Evolutionary conservation across 2,888 invertebrate species (phyloP), one percentile per base, ranked within the genome.

Genomic region (Druceiella hillmani): DNA sequence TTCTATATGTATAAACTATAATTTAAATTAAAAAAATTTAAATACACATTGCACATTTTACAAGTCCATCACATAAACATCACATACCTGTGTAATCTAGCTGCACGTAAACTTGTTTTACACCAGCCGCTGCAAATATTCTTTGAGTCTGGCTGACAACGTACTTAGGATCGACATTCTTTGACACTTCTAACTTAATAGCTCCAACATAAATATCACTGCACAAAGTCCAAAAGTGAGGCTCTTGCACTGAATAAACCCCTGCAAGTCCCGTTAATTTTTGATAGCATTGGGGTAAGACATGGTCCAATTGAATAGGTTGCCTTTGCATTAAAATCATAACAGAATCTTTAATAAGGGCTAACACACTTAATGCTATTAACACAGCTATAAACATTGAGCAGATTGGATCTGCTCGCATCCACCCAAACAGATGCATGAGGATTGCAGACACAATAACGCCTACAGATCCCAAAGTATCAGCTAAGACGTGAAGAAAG

Each of bases 191-290:
- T 36, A 98, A 66, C 67, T 97, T 98, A 36, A 98, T 67, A 48
- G 89, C 89, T 47, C 97, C 97, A 2, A 95, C 85, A 59, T 85
- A 93, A 40, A 88, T 81, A 52, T 94, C 92, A 58, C 91, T 93
- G 62, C 95, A 95, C 44, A 98, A 73, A 9, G 97, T 98, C 97
- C 97, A 98, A 66, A 98, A 97, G 60, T 97, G 97, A 3, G 94
- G 94, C 54, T 98, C 95, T 56, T 95, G 94, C 7, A 97, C 91
- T 41, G 92, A 89, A 59, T 92, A 90, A 11, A 97, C 95, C 3
- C 95, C 97, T 6, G 93, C 89, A 38, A 97, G 64, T 44, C 92
- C 86, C 30, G 87, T 87, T 50, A 91, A 86, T 54, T 88, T 85
- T 55, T 91, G 87, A 63, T 87, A 95, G 56, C 93, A 86, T 54